Conservation (phyloP, 1,140 invertebrate species). For the Euglossa dilemma region DNA sequence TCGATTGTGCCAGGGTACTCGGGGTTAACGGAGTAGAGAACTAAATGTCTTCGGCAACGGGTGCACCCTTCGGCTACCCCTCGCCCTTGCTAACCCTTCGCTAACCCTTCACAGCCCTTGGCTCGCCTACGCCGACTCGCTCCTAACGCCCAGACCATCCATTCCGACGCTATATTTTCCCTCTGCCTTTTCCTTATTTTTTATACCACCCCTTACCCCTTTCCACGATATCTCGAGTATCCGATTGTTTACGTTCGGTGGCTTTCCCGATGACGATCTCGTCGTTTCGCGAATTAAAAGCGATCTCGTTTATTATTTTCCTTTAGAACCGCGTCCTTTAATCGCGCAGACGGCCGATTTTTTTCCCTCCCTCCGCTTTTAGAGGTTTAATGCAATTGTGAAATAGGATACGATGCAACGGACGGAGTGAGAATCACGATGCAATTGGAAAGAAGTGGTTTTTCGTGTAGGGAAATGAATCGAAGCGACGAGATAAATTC, state of each 20-base stretch:
- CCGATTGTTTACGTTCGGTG: not conserved
- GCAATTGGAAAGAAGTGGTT: constrained; percentile 11
- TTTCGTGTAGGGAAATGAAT: not conserved
- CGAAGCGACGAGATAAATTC: not conserved
- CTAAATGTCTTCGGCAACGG: constrained; percentile 67
- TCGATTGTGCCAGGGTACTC: constrained; percentile 61
- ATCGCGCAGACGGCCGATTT: not conserved
- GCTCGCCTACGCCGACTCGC: not conserved
- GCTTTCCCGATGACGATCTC: constrained; percentile 1
- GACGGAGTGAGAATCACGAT: constrained; percentile 3
- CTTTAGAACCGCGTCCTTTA: not conserved
- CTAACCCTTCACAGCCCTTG: not conserved
- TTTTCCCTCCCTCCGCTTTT: not conserved
- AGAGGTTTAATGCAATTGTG: constrained; percentile 21
- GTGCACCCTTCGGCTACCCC: not conserved
- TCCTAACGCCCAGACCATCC: not conserved
- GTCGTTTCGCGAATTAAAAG: not conserved
- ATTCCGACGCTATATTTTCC: not conserved
- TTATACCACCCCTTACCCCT: not conserved
- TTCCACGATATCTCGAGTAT: not conserved
- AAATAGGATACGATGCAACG: not conserved
- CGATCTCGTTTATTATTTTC: not conserved
- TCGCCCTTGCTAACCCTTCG: not conserved
- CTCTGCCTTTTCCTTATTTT: not conserved
- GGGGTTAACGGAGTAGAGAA: constrained; percentile 62